Evolutionary conservation across 1,140 invertebrate genomes (phyloP).

Genomic region (Tribolium madens): DNA sequence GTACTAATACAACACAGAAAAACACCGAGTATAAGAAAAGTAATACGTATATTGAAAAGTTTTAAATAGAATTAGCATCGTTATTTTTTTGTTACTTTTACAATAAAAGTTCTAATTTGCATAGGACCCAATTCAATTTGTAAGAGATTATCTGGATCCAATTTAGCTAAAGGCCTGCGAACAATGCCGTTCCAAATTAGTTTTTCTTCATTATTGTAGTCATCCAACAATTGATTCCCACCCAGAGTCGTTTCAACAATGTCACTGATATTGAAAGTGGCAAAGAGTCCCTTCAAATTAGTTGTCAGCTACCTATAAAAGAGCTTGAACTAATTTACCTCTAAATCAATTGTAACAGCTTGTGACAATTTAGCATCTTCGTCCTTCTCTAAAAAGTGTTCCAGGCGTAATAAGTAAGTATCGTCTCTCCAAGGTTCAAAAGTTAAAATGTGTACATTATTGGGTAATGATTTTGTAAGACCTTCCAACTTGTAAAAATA

Average conservation of each 20-base stretch:
- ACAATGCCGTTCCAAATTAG: conserved; percentile 15
- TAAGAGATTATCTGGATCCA: conserved; percentile 2
- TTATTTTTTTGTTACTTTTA: conserved; percentile 24
- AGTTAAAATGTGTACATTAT: conserved; percentile 79
- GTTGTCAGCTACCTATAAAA: background rate
- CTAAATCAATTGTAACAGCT: conserved; percentile 68
- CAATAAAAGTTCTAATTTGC: conserved; percentile 50
- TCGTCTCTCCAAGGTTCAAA: conserved; percentile 74
- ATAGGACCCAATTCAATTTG: conserved; percentile 44
- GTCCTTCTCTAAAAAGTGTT: conserved; percentile 77
- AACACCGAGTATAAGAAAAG: background rate
- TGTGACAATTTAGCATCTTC: conserved; percentile 73
- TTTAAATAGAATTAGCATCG: background rate
- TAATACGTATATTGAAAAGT: background rate
- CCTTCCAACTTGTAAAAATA: conserved; percentile 64
- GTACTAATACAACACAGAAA: too few species aligned
- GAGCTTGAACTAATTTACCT: conserved; percentile 34
- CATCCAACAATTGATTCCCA: conserved; percentile 44
- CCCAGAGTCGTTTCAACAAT: conserved; percentile 46
- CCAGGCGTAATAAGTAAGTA: conserved; percentile 74
- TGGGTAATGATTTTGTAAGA: conserved; percentile 69
- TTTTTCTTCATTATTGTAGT: conserved; percentile 38
- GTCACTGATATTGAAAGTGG: conserved; percentile 6
- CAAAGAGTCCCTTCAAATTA: conserved; percentile 36
- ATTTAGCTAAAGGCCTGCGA: background rate